Evolutionary conservation across 1,140 invertebrate genomes (phyloP).

Genomic region (Mercenaria mercenaria): DNA sequence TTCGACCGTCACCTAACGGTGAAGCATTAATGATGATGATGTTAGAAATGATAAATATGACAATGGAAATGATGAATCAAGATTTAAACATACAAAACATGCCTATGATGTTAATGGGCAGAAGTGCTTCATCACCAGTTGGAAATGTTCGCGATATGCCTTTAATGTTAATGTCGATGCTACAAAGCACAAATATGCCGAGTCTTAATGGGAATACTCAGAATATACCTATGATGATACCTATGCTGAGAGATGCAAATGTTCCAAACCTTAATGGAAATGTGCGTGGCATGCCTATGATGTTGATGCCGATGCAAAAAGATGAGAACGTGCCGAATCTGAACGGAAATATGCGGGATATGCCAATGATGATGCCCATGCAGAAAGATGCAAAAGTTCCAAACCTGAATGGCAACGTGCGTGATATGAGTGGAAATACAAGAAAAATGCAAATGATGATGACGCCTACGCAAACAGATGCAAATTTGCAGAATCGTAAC

Average conservation of each 20-base stretch:
- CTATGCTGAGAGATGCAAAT: background rate
- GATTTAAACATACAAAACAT: background rate
- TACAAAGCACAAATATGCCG: background rate
- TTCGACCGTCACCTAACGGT: slow-evolving; percentile 38
- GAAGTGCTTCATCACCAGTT: background rate
- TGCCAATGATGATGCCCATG: background rate
- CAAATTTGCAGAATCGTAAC: background rate
- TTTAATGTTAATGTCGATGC: background rate
- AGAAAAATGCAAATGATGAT: slow-evolving; percentile 19
- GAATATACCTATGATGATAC: slow-evolving; percentile 4
- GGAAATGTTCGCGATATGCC: slow-evolving; percentile 2
- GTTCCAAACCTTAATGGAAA: background rate
- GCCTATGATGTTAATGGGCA: slow-evolving; percentile 10
- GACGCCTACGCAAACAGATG: background rate
- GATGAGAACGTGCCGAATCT: background rate
- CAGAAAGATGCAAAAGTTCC: background rate
- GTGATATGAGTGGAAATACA: too few relatives aligned
- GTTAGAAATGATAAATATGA: slow-evolving; percentile 11
- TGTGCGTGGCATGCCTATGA: background rate
- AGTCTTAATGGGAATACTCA: background rate
- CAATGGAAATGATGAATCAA: slow-evolving; percentile 6
- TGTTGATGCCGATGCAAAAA: slow-evolving; percentile 10
- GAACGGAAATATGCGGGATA: background rate
- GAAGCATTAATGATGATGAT: slow-evolving; percentile 41
- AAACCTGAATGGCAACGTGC: background rate